These are phyloP conservation scores for Odontomachus brunneus DNA, from an alignment of 1,140 invertebrate genomes.

Conservation along the genomic window DNA sequence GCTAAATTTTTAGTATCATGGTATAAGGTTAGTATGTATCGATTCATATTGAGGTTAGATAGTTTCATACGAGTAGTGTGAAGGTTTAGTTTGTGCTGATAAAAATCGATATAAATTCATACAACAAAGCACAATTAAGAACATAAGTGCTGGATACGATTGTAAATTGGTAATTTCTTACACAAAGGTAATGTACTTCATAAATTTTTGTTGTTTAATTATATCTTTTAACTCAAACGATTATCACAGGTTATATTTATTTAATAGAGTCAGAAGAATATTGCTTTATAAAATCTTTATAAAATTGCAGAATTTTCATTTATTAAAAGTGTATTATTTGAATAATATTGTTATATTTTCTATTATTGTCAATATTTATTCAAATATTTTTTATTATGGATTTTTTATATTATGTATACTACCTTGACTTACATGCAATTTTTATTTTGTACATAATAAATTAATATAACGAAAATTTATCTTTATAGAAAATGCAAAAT, in stretches of 20 bases:
- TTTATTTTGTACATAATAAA: background rate
- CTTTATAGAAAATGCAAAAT: slow-evolving; percentile 62
- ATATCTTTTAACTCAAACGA: background rate
- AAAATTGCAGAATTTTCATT: no score
- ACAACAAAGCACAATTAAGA: background rate
- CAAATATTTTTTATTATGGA: no score
- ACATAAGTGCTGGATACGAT: background rate
- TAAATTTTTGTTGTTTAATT: background rate
- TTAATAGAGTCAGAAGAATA: background rate
- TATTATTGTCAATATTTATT: no score
- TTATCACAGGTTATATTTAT: slow-evolving; percentile 8
- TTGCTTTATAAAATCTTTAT: no score
- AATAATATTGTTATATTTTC: no score
- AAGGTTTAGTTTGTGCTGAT: background rate
- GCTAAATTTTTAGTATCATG: no score
- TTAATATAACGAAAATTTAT: background rate
- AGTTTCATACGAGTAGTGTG: background rate
- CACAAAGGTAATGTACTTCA: background rate
- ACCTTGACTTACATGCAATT: no score
- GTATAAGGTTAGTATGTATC: no score
- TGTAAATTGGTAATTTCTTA: background rate
- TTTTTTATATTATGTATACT: no score
- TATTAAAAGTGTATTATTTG: no score
- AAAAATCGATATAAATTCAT: background rate
- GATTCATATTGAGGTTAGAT: background rate